Evolutionary conservation across 2,888 invertebrate species (phyloP), one percentile per base, ranked within the genome.

Genomic region (Acleris cristana): DNA sequence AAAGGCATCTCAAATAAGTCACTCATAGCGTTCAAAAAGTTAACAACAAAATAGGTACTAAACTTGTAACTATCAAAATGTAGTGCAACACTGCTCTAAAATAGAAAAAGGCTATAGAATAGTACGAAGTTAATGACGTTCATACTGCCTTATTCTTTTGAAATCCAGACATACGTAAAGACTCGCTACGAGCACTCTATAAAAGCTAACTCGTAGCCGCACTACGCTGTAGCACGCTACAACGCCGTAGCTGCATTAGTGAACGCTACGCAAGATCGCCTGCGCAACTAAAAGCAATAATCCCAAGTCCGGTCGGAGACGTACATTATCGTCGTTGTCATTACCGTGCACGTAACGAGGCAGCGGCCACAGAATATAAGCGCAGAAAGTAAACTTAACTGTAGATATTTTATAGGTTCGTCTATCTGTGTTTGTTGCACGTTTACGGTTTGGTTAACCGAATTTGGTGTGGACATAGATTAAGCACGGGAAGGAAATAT

Each of bases 311-410:
- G 54, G 44, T 45, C 54, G 19, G 26, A 48, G 54, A 62, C 54
- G 45, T 16, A 61, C 61, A 61, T 53, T 61, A 61, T 61, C 61
- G 61, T 26, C 26, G 18, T 26, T 61, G 58, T 49, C 58, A 58
- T 49, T 58, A 61, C 44, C 40, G 61, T 12, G 26, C 44, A 61
- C 19, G 53, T 45, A 44, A 40, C 55, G 55, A 61, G 61, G 21
- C 44, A 23, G 45, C 18, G 16, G 40, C 14, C 54, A 48, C 19
- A 62, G 54, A 62, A 8, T 30, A 48, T 10, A 10, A n/a, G 30
- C 45, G 3, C 10, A 54, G 54, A 54, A 5, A 14, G 45, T 16
- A 60, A 19, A 21, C 30, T 30, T 1, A 4, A 6, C 19, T 52
- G 40, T 34, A 65, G 52, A 23, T 53, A 18, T 59, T 10, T 49